Evolutionary conservation across 2,797 vertebrate species (phyloP).

Genomic region (Brachymystax lenok): DNA sequence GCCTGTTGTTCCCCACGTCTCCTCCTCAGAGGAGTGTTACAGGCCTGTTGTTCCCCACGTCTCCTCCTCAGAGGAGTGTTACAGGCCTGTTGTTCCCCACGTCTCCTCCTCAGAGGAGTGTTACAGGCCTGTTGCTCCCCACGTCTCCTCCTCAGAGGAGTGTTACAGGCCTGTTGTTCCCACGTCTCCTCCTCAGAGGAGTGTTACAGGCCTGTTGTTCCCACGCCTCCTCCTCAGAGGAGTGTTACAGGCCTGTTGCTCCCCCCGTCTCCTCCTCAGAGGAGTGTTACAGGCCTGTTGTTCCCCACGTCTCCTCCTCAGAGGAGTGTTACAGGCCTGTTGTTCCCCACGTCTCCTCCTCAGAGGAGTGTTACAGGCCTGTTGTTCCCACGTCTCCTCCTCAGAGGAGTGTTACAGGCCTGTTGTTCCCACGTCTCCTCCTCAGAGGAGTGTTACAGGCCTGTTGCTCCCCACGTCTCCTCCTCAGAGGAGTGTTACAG

Average conservation of each 20-base stretch:
- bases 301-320: too few species aligned
- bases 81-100: too few species aligned
- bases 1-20: too few species aligned
- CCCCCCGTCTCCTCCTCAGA: too few species aligned
- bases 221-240: neutral
- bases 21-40: too few species aligned
- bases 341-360: too few species aligned
- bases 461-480: too few species aligned
- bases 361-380: slow-evolving; percentile 26
- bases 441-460: slow-evolving; percentile 23
- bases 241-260: slow-evolving; percentile 18
- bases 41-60: too few species aligned
- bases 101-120: slow-evolving; percentile 12
- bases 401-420: slow-evolving; percentile 26
- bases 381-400: too few species aligned
- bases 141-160: neutral
- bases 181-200: neutral
- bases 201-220: slow-evolving; percentile 17
- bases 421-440: too few species aligned
- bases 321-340: slow-evolving; percentile 25
- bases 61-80: too few species aligned
- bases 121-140: neutral
- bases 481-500: slow-evolving; percentile 25
- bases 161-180: slow-evolving; percentile 13
- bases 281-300: slow-evolving; percentile 24